Percentiles rank a stretch among this genome's conserved stretches.
phyloP scores from a whole-genome alignment of 2,797 vertebrate species.

The Ctenochaetus hawaiiensis region DNA sequence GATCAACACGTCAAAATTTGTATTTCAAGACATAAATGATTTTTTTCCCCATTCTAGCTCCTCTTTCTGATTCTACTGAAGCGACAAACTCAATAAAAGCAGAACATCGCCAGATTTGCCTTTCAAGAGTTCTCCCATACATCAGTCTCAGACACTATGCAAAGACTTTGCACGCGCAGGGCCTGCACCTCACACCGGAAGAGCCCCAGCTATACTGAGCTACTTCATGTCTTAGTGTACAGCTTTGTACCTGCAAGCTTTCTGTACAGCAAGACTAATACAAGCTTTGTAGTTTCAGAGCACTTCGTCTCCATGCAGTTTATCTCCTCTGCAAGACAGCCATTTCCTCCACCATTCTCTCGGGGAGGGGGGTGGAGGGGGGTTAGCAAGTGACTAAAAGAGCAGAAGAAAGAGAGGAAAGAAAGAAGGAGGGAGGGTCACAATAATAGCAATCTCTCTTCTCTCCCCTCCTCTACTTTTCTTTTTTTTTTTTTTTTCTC shows the following conservation, averaged over 20 bases:
- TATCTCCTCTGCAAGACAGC: constrained; percentile 58
- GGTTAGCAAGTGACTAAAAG: constrained; percentile 21
- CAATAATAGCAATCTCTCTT: constrained; percentile 50
- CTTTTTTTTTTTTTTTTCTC: constrained; percentile 37
- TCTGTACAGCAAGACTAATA: neutral
- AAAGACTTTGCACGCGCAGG: constrained; percentile 28
- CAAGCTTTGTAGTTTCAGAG: constrained; percentile 54
- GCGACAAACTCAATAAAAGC: constrained; percentile 60
- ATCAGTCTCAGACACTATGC: constrained; percentile 16
- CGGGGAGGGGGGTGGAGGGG: constrained; percentile 23
- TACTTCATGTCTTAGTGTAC: constrained; percentile 27
- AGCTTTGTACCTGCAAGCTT: constrained; percentile 47
- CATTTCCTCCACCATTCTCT: constrained; percentile 53
- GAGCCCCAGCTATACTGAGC: constrained; percentile 28
- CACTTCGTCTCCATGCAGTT: constrained; percentile 56
- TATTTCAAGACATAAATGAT: constrained; percentile 52
- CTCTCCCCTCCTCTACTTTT: constrained; percentile 15
- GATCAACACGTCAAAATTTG: constrained; percentile 38
- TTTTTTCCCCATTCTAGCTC: constrained; percentile 21
- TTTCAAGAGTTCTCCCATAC: constrained; percentile 58
- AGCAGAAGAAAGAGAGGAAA: constrained; percentile 35
- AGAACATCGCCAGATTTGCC: constrained; percentile 51
- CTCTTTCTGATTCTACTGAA: constrained; percentile 68
- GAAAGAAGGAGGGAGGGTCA: constrained; percentile 12
- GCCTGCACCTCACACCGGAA: constrained; percentile 62